phyloP scores from a whole-genome alignment of 2,888 invertebrate genomes.

The Digitonthophagus gazella region DNA sequence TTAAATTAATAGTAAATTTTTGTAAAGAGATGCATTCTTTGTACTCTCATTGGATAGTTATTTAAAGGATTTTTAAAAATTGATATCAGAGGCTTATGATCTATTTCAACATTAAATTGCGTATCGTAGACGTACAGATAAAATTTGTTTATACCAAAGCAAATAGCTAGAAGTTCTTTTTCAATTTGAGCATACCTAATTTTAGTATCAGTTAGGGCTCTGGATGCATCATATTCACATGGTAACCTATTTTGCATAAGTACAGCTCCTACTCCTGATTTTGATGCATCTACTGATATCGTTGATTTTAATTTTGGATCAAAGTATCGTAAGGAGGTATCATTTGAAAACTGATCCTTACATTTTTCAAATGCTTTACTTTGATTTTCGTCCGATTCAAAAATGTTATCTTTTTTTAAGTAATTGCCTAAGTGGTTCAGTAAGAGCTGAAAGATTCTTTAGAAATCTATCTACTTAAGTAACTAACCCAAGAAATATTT shows the following conservation, averaged over 20 bases:
- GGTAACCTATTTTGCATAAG: conserved; percentile 36
- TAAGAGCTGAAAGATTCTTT: conserved; percentile 18
- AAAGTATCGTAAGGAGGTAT: conserved; percentile 20
- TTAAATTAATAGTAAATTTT: conserved; percentile 29
- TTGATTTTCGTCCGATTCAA: conserved; percentile 8
- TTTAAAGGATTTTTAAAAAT: conserved; percentile 34
- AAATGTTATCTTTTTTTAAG: conserved; percentile 10
- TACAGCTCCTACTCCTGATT: too few relatives aligned
- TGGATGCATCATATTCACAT: conserved; percentile 37
- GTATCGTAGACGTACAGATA: conserved; percentile 35
- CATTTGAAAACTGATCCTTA: conserved; percentile 6
- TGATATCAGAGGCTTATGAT: conserved; percentile 37
- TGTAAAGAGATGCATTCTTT: conserved; percentile 31
- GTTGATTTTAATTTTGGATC: conserved; percentile 18
- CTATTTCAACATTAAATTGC: conserved; percentile 36
- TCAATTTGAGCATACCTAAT: conserved; percentile 38
- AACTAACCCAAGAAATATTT: too few relatives aligned
- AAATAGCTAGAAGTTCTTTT: too few relatives aligned
- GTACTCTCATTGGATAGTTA: conserved; percentile 32
- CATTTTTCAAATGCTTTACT: conserved; percentile 11
- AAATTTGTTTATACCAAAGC: too few relatives aligned
- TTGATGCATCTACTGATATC: conserved; percentile 37
- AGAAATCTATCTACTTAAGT: conserved; percentile 18
- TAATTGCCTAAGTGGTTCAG: conserved; percentile 12
- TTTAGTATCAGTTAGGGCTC: conserved; percentile 35